Evolutionary conservation across 2,797 vertebrate genomes (phyloP).

Genomic region (Hoplostethus mediterraneus): DNA sequence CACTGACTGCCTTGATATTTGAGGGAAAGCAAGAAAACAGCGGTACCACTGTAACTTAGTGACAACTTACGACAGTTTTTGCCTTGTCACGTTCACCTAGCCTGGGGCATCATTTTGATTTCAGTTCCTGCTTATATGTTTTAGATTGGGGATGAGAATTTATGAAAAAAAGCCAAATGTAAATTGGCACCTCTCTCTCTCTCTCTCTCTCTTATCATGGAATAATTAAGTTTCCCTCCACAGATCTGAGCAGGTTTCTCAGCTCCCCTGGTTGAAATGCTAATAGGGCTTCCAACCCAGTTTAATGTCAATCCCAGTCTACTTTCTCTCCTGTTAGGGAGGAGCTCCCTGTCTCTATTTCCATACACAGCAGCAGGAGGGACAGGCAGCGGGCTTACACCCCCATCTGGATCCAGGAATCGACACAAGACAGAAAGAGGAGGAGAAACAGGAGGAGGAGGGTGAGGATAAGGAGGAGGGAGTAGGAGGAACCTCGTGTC

Average conservation of each 20-base stretch:
- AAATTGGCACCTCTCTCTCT: slow-evolving; percentile 67
- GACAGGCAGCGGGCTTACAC: slow-evolving; percentile 63
- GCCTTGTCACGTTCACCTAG: slow-evolving; percentile 13
- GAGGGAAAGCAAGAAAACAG: slow-evolving; percentile 27
- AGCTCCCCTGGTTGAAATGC: slow-evolving; percentile 82
- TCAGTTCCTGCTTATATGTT: slow-evolving; percentile 41
- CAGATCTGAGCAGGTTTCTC: slow-evolving; percentile 79
- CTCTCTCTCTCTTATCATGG: slow-evolving; percentile 69
- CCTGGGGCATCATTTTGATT: slow-evolving; percentile 32
- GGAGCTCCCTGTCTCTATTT: slow-evolving; percentile 69
- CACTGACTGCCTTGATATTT: slow-evolving; percentile 26
- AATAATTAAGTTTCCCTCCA: slow-evolving; percentile 84
- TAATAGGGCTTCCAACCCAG: slow-evolving; percentile 76
- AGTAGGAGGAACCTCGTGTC: slow-evolving; percentile 48
- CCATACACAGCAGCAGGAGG: slow-evolving; percentile 72
- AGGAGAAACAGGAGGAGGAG: slow-evolving; percentile 52
- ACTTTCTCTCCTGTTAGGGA: slow-evolving; percentile 57
- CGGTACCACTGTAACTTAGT: slow-evolving; percentile 12
- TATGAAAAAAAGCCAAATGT: slow-evolving; percentile 57
- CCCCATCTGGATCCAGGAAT: slow-evolving; percentile 66
- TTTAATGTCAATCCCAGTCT: slow-evolving; percentile 78
- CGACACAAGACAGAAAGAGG: slow-evolving; percentile 57
- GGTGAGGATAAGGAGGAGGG: background rate
- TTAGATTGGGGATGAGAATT: slow-evolving; percentile 44
- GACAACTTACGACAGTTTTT: slow-evolving; percentile 27